Base-by-base conservation (phyloP, 2,113 vertebrate species). In the Antechinus stuartii region DNA sequence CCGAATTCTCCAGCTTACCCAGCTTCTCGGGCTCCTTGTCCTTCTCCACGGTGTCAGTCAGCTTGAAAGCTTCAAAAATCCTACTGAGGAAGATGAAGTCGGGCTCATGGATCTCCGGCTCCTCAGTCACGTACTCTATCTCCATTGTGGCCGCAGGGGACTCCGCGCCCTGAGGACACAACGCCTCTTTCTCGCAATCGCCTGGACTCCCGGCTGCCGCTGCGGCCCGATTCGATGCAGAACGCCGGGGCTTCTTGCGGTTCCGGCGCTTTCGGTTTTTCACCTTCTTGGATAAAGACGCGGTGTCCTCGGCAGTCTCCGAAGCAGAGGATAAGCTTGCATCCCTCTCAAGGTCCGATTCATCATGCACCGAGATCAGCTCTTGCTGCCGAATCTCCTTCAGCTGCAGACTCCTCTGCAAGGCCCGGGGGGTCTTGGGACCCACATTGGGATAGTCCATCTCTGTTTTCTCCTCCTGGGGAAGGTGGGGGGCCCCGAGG, bases 341-440 rank as follows among this genome's bases (percentile, higher is more conserved):
- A 3, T 99, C 99, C 95, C 98, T 96, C 11, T 99, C 99, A 93
- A 98, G 98, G 2, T 99, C 99, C 6, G 99, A 99, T 8, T 99
- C 99, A 16, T 96, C 97, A 35, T 98, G 98, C 25, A 99, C 98
- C 0, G 98, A 98, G 25, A 97, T 99, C 94, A 99, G 99, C 98
- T 99, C 99, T 96, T 99, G 99, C 98, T 99, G 99, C 7, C 99
- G 97, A 96, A 99, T 99, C 97, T 99, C 99, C 98, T 99, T 99
- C 96, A 99, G 99, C 97, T 99, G 99, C 55, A 99, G 98, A 97
- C 99, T 99, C 98, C 99, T 99, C 96, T 99, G 99, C 97, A 99
- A 98, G 52, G 98, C 99, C 97, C 99, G 99, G 8, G 99, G 99
- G 92, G 99, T 99, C 98, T 99, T 99, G 0, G 99, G 99, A 0